These are phyloP conservation scores for Ispidina picta DNA, from an alignment of 2,797 vertebrate genomes.

Conservation along the genomic window DNA sequence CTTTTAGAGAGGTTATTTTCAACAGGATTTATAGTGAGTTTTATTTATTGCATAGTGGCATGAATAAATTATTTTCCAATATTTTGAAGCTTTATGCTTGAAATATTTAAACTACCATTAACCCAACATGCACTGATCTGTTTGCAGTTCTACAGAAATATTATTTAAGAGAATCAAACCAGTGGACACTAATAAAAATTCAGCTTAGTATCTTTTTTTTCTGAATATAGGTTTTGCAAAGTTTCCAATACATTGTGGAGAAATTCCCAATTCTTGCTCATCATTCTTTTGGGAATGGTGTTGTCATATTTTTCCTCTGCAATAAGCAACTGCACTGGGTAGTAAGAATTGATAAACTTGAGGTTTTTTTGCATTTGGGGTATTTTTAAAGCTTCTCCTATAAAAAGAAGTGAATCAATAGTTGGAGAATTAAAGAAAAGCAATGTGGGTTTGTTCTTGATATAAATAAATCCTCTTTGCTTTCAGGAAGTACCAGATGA, in stretches of 20 bases:
- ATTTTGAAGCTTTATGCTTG: neutral
- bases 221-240: neutral
- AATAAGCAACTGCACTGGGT: neutral
- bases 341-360: neutral
- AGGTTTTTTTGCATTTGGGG: neutral
- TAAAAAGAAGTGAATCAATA: neutral
- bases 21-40: neutral
- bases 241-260: neutral
- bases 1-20: neutral
- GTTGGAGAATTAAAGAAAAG: neutral
- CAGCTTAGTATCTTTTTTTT: neutral
- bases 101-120: neutral
- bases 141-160: neutral
- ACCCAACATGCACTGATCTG: neutral
- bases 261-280: neutral
- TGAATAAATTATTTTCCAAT: neutral
- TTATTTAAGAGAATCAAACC: neutral
- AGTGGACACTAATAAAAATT: neutral
- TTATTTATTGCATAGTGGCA: neutral
- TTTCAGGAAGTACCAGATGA: slow-evolving; percentile 86
- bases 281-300: neutral
- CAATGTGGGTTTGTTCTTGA: neutral
- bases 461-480: neutral
- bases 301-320: neutral
- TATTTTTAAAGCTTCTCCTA: neutral